Evolutionary conservation across 2,113 vertebrate species (phyloP).

Genomic region (Penelope pileata): DNA sequence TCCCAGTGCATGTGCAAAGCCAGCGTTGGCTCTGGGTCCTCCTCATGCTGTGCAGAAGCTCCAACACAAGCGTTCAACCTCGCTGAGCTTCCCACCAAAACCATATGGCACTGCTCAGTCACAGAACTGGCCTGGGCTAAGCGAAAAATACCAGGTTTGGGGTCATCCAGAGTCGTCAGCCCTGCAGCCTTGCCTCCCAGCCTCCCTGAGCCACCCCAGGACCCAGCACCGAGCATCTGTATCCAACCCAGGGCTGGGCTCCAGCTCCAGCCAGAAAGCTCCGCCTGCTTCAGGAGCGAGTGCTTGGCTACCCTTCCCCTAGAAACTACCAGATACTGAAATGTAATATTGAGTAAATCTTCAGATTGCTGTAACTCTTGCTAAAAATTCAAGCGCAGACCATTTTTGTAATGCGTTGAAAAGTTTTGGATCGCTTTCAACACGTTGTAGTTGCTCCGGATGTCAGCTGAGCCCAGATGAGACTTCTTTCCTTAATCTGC

Average conservation of each 20-base stretch:
- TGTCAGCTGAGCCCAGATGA: conserved; percentile 21
- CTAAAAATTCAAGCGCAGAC: neutral
- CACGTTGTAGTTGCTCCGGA: neutral
- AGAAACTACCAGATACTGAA: neutral
- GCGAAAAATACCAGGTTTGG: rapidly evolving
- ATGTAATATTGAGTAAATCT: conserved; percentile 22
- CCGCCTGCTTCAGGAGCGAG: neutral
- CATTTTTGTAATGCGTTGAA: neutral
- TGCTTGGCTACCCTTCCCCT: neutral
- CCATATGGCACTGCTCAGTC: neutral
- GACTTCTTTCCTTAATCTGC: neutral
- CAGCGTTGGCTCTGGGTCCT: neutral
- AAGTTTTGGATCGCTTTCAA: neutral
- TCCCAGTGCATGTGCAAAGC: neutral
- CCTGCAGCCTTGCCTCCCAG: neutral
- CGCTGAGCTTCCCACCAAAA: neutral
- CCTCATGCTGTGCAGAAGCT: neutral
- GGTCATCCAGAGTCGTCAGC: neutral
- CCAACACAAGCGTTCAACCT: neutral
- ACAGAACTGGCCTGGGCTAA: neutral
- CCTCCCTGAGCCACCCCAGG: neutral
- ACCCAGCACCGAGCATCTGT: rapidly evolving
- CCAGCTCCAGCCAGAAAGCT: neutral
- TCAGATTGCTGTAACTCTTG: conserved; percentile 6
- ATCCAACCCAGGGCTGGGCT: neutral